These are phyloP conservation scores for Trogon melanurus DNA, from an alignment of 2,113 vertebrate genomes.

Conservation along the genomic window DNA sequence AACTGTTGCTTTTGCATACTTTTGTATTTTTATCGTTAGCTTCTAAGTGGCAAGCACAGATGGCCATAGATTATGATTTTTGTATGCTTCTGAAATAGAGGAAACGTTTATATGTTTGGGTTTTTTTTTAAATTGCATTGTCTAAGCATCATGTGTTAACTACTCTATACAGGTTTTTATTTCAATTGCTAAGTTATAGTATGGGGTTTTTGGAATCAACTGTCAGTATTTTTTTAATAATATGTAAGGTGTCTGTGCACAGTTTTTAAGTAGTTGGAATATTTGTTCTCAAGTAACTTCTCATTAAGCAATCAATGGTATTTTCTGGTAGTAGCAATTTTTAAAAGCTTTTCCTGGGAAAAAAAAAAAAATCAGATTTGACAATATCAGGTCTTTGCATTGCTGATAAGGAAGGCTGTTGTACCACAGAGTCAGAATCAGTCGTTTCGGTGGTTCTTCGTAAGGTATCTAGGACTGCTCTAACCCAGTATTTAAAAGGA, in stretches of 20 bases:
- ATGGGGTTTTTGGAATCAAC: constrained; percentile 24
- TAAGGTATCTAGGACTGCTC: background rate
- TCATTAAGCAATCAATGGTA: background rate
- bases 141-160: constrained; percentile 20
- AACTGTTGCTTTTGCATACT: constrained; percentile 68
- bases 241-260: background rate
- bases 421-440: background rate
- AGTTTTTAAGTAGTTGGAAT: background rate
- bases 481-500: background rate
- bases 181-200: background rate
- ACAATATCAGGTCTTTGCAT: background rate
- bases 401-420: background rate
- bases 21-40: constrained; percentile 71
- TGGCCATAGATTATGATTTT: constrained; percentile 52
- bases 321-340: background rate
- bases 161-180: background rate
- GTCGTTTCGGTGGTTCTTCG: background rate
- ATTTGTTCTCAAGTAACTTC: background rate
- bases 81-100: constrained; percentile 53
- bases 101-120: background rate
- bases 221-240: background rate
- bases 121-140: constrained; percentile 33
- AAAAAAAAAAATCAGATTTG: background rate
- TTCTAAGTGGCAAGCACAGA: constrained; percentile 72
- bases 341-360: background rate